Percentiles rank a stretch among this genome's conserved stretches.
phyloP scores from a whole-genome alignment of 2,113 vertebrate genomes.

The Naja naja region DNA sequence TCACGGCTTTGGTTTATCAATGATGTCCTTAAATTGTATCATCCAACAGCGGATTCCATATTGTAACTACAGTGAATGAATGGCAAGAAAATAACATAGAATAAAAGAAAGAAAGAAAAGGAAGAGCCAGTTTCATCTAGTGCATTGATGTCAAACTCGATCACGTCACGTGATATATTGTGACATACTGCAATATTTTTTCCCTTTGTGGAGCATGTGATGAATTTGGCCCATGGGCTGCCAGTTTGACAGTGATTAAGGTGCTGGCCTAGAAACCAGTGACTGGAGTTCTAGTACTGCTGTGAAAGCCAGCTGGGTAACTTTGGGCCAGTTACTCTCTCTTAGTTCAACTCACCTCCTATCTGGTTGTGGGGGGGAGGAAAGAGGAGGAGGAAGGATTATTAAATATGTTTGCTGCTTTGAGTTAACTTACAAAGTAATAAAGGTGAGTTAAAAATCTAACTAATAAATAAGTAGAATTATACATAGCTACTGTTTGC shows the following conservation, averaged over 20 bases:
- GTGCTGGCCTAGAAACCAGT: background rate
- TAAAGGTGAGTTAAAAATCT: background rate
- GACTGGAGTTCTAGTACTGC: background rate
- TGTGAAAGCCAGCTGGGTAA: background rate
- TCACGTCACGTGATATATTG: too few relatives aligned
- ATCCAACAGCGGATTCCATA: background rate
- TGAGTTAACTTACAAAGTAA: background rate
- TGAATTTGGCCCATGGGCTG: too few relatives aligned
- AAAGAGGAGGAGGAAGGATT: background rate
- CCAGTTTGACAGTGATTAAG: background rate
- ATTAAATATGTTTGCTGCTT: background rate
- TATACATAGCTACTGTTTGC: background rate
- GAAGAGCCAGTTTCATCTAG: too few relatives aligned
- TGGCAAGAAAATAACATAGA: background rate
- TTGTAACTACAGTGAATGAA: background rate
- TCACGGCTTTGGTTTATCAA: background rate
- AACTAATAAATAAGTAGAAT: background rate
- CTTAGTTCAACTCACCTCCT: background rate
- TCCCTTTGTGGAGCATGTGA: too few relatives aligned
- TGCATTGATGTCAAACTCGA: too few relatives aligned
- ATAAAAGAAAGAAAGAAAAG: background rate
- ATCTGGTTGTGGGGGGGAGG: background rate
- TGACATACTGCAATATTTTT: too few relatives aligned
- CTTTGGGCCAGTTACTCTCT: background rate
- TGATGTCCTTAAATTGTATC: background rate